These are phyloP conservation scores for Eupithecia subumbrata DNA, from an alignment of 2,888 invertebrate genomes.

Conservation along the genomic window DNA sequence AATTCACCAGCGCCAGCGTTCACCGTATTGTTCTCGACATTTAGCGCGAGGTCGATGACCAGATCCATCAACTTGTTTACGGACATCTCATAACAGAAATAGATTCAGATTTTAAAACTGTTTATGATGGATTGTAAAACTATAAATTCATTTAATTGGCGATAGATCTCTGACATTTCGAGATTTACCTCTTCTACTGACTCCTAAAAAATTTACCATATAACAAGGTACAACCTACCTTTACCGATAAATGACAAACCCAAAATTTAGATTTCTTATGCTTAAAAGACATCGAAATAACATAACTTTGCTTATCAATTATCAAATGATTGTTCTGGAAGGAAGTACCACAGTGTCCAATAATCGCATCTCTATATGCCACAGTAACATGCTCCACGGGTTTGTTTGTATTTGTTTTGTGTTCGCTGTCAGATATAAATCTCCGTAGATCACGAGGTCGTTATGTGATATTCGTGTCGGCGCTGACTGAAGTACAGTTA, in stretches of 20 bases:
- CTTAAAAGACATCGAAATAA: not conserved
- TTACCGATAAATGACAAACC: not conserved
- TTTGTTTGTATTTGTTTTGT: constrained; percentile 50
- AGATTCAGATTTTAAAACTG: constrained; percentile 42
- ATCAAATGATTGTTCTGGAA: constrained; percentile 13
- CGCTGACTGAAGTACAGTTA: constrained; percentile 78
- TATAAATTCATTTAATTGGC: constrained; percentile 30
- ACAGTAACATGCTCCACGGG: constrained; percentile 25
- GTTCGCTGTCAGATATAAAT: constrained; percentile 77
- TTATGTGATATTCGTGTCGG: constrained; percentile 83
- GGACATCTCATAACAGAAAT: constrained; percentile 60
- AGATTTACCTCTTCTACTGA: not conserved
- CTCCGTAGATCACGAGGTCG: constrained; percentile 80
- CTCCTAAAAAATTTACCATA: not conserved
- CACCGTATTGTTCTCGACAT: constrained; percentile 78
- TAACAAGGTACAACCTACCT: not conserved
- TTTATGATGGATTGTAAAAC: constrained; percentile 30
- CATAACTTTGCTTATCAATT: constrained; percentile 6
- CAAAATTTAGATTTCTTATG: not conserved
- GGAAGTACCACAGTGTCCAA: constrained; percentile 12
- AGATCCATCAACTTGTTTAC: constrained; percentile 67
- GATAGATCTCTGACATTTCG: constrained; percentile 3
- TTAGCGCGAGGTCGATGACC: constrained; percentile 74
- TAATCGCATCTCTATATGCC: constrained; percentile 24
- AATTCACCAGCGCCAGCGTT: constrained; percentile 62